These are phyloP conservation scores for Edolisoma coerulescens DNA, from an alignment of 2,113 vertebrate genomes.

Conservation along the genomic window DNA sequence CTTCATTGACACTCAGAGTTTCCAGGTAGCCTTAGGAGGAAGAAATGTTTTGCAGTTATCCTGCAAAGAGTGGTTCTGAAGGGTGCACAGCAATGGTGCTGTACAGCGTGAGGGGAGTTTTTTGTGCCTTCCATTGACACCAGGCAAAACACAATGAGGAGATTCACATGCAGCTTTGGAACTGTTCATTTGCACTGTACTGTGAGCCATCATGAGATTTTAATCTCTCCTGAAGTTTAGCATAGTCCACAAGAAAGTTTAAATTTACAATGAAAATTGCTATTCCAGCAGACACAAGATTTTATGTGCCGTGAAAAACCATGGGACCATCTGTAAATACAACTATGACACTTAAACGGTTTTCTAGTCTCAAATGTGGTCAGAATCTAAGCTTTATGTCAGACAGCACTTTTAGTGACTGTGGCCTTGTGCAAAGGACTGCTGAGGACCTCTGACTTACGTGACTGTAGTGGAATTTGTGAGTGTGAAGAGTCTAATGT, in stretches of 20 bases:
- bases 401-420: neutral
- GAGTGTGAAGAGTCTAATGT: neutral
- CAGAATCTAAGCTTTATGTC: neutral
- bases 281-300: neutral
- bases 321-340: neutral
- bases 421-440: neutral
- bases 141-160: neutral
- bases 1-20: neutral
- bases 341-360: neutral
- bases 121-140: neutral
- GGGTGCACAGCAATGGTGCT: neutral
- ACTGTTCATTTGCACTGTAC: neutral
- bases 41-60: neutral
- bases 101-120: no score
- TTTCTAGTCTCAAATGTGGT: neutral
- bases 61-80: neutral
- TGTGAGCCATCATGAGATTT: neutral
- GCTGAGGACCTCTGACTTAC: neutral
- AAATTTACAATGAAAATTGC: neutral
- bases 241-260: neutral
- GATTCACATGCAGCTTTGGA: neutral
- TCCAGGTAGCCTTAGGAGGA: neutral
- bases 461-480: neutral
- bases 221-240: neutral
- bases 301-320: neutral